Percentiles rank a stretch among this genome's conserved stretches.
Conservation (phyloP, 92 coral and sea anemone species). For the Palythoa heliodiscus region DNA sequence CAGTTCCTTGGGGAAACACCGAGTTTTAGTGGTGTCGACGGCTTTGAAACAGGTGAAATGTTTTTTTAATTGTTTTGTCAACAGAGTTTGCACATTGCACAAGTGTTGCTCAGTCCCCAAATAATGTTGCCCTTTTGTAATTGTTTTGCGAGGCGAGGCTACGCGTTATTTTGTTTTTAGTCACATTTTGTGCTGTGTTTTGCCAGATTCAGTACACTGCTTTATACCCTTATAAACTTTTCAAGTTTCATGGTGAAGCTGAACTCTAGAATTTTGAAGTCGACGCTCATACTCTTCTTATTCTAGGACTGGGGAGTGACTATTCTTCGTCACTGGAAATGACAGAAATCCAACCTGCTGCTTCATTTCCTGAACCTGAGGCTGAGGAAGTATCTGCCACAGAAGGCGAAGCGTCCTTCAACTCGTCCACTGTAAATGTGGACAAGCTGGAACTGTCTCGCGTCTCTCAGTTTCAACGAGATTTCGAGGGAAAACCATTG, state of each 20-base stretch:
- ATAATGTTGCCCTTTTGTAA: background rate
- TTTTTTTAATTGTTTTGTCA: background rate
- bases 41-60: constrained; percentile 31
- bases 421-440: constrained; percentile 18
- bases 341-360: background rate
- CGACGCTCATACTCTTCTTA: background rate
- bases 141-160: constrained; percentile 14
- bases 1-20: constrained; percentile 39
- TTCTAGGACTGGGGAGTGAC: background rate
- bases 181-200: background rate
- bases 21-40: constrained; percentile 34
- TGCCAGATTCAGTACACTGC: background rate
- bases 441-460: background rate
- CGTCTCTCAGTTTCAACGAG: background rate
- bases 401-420: background rate
- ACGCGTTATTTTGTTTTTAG: background rate
- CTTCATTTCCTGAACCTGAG: background rate
- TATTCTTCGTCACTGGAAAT: background rate
- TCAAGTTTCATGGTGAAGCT: background rate
- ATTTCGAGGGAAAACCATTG: background rate
- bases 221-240: background rate
- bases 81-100: constrained; percentile 1
- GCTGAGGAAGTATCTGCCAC: background rate
- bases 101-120: constrained; percentile 5
- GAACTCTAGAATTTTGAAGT: background rate